Base-by-base conservation (phyloP, 37 sponge, comb jelly and placozoan genomes). In the Spongilla lacustris region DNA sequence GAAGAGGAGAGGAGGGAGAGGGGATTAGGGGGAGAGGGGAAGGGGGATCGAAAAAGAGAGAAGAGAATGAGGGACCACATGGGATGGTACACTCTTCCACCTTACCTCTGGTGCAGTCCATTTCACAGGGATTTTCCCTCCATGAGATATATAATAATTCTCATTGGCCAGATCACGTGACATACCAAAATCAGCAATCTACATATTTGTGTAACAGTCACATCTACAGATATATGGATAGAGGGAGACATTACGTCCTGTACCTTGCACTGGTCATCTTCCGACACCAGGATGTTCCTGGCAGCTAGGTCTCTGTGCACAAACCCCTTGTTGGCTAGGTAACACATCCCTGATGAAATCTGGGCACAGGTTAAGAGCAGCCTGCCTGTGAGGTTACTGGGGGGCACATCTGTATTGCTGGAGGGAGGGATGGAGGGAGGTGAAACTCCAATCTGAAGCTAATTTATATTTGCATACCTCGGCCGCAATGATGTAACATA, bases 251-350 rank as follows among this genome's bases (percentile, higher is more conserved):
- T 11, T 79, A 13, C 19, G 10, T 0, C 0, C n/a, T 46, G 6
- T 75, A 86, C 86, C 86, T 86, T 86, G 80, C 86, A 86, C 9
- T 80, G 66, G 22, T 71, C 34, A 35, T 50, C 79, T 25, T n/a
- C 79, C 31, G 28, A 80, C 17, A 86, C 50, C 0, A 86, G 71
- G 35, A 86, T 32, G 23, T 86, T 88, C 72, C 89, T 88, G 17
- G 89, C 89, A 69, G 89, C 89, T 26, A 88, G 78, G 67, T 88
- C 89, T 36, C 89, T 74, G 74, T 88, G 89, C 8, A 88, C 82
- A 66, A 88, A 88, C 13, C 72, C 70, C 46, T 88, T 88, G 26
- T 67, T n/a, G 26, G 83, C 36, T 26, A 88, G 77, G 58, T 88
- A 83, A n/a, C 37, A 12, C 89, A 88, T 88, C 6, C 78, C 89